These are phyloP conservation scores for Redunca redunca DNA, from an alignment of 2,113 vertebrate species.

Conservation along the genomic window DNA sequence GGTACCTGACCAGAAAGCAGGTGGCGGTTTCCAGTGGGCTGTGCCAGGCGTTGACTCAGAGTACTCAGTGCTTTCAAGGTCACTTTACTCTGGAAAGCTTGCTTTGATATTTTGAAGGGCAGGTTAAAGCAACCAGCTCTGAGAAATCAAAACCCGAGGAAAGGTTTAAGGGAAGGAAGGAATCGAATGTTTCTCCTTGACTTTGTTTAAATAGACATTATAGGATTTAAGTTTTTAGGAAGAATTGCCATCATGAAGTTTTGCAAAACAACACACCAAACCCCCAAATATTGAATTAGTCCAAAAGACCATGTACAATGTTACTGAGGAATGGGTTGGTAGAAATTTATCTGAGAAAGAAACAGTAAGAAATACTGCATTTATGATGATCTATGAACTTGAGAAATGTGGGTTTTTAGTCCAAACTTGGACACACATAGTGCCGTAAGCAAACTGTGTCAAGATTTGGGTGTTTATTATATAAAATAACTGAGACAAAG, in stretches of 20 bases:
- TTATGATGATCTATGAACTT: background rate
- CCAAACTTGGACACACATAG: background rate
- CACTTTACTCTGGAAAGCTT: background rate
- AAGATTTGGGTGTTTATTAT: background rate
- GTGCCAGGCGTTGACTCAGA: background rate
- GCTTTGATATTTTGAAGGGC: background rate
- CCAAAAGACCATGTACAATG: background rate
- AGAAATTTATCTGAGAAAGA: background rate
- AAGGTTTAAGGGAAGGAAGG: background rate
- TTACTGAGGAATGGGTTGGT: background rate
- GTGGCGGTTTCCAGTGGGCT: background rate
- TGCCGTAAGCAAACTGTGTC: background rate
- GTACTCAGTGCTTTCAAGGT: background rate
- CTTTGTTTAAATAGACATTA: background rate
- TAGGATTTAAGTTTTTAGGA: background rate
- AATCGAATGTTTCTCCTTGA: background rate
- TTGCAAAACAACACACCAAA: background rate
- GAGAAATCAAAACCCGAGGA: background rate
- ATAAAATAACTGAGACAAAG: background rate
- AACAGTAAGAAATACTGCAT: background rate
- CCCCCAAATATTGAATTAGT: background rate
- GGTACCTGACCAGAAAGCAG: constrained; percentile 74
- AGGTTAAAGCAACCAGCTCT: background rate
- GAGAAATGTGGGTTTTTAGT: background rate
- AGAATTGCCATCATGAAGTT: background rate